Conservation (phyloP, 1,140 invertebrate genomes). For the Drosophila bocki region DNA sequence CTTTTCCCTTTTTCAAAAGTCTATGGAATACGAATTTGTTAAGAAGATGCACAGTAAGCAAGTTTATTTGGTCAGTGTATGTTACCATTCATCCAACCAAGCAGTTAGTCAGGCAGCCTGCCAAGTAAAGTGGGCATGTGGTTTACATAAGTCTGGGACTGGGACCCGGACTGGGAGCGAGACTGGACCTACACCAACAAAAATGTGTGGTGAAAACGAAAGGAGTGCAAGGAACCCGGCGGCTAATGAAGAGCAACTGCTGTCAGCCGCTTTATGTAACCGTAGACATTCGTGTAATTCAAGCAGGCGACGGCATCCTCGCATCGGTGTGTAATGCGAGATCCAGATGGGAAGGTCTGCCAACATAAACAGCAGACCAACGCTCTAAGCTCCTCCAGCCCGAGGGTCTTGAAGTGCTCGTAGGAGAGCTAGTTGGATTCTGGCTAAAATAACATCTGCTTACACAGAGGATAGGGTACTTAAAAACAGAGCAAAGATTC, state of each 20-base stretch:
- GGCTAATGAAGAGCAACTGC: conserved; percentile 54
- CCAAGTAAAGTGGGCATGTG: conserved; percentile 62
- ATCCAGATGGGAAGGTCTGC: conserved; percentile 30
- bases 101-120: conserved; percentile 36
- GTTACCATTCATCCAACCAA: conserved; percentile 3
- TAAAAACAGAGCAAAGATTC: neutral
- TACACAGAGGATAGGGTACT: neutral
- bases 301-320: conserved; percentile 28
- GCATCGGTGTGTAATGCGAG: conserved; percentile 35
- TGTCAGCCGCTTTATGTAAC: conserved; percentile 50
- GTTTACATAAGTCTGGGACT: conserved; percentile 53
- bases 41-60: too few species aligned
- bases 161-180: conserved; percentile 52
- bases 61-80: neutral
- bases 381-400: conserved; percentile 22
- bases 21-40: too few species aligned
- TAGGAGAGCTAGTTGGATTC: neutral
- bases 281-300: conserved; percentile 49
- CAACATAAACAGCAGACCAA: conserved; percentile 36
- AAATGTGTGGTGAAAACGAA: conserved; percentile 46
- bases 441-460: conserved; percentile 16
- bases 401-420: conserved; percentile 12
- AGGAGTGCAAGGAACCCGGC: conserved; percentile 65
- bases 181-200: conserved; percentile 43
- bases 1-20: neutral